Evolutionary conservation across 2,113 vertebrate genomes (phyloP), one percentile per base, ranked within the genome.

Genomic region (Tenebrosternarchus preto): DNA sequence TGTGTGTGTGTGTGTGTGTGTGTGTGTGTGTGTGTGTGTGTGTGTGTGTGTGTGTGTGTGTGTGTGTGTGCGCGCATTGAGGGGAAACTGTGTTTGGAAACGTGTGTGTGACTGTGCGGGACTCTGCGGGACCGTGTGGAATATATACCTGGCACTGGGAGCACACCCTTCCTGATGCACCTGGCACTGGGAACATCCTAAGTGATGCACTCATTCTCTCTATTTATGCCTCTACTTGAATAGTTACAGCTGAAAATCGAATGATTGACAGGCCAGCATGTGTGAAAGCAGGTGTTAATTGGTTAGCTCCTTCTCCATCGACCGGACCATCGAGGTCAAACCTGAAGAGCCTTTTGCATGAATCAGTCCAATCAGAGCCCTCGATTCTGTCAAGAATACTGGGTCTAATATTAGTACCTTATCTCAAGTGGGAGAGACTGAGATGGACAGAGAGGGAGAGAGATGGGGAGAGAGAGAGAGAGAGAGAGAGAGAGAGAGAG

Each of bases 361-460:
- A 67, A 27, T 25, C 27, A 8, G 75, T 36, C 76, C 31, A 25
- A 56, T 77, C 76, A 39, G 55, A 73, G 29, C 71, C 36, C 29
- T 73, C 4, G 29, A 73, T 15, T 20, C 29, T 17, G 2, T 60
- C 55, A 39, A 27, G 22, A 9, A 27, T 15, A 20, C 17, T 27
- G 12, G 31, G 55, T 59, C 53, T n/a, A 57, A 69, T 20, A 57
- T 59, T 57, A 36, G 31, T 31, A 55, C 75, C 15, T n/a, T 36
- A 15, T 22, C 63, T 39, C 61, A 67, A 55, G 75, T n/a, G n/a
- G n/a, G 19, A 20, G 53, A 19, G 15, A 17, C n/a, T n/a, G 19
- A 53, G 71, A 46, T 16, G 3, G 57, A 50, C 2, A 22, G 74
- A 24, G n/a, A 64, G 15, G 20, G 59, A 8, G 59, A 71, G 12